Conservation (phyloP, 2,797 vertebrate species). For the Vespertilio murinus region DNA sequence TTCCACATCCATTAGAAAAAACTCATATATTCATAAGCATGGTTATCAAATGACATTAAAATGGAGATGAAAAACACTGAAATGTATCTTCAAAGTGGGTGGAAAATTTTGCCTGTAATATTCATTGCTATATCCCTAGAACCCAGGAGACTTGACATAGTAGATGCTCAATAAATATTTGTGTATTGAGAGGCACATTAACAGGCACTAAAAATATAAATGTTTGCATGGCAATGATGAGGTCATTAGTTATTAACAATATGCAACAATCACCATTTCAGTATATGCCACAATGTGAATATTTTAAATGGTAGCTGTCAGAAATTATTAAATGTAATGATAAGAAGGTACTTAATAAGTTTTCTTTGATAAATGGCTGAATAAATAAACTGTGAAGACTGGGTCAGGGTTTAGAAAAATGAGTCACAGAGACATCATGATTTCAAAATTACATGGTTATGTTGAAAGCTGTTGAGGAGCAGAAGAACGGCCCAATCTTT, state of each 20-base stretch:
- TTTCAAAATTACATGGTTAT: background rate
- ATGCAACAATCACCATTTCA: background rate
- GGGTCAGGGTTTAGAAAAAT: constrained; percentile 31
- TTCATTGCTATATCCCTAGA: background rate
- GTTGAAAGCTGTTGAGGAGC: background rate
- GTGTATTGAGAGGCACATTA: background rate
- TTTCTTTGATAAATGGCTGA: constrained; percentile 27
- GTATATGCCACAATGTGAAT: background rate
- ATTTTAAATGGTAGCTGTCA: constrained; percentile 5
- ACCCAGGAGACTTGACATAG: background rate
- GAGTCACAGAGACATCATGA: background rate
- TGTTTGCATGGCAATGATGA: background rate
- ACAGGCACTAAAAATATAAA: constrained; percentile 8
- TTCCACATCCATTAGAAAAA: background rate
- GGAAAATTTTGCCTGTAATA: background rate
- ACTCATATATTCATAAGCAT: background rate
- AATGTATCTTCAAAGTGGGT: background rate
- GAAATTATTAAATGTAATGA: constrained; percentile 12
- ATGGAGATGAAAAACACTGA: background rate
- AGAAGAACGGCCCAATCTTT: background rate
- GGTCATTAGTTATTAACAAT: constrained; percentile 30
- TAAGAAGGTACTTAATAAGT: constrained; percentile 30
- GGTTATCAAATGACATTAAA: background rate
- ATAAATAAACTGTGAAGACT: constrained; percentile 34
- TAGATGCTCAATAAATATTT: constrained; percentile 44